phyloP scores from a whole-genome alignment of 2,888 invertebrate species.

The Ramazzottius varieornatus region DNA sequence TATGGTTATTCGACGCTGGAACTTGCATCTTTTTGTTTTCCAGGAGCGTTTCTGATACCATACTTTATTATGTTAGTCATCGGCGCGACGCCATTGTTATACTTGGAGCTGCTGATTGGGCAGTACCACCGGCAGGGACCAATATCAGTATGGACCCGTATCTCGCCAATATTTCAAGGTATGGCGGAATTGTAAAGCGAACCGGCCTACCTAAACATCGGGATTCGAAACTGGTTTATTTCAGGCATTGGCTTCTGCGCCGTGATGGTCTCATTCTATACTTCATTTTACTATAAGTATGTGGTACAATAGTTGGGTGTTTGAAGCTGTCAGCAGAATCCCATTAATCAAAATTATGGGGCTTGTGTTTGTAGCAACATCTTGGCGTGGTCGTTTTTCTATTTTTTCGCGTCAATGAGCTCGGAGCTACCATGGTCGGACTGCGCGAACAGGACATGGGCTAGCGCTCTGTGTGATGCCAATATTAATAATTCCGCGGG shows the following conservation, averaged over 20 bases:
- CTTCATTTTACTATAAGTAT: conserved; percentile 40
- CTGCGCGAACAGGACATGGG: conserved; percentile 36
- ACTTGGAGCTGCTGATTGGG: not conserved
- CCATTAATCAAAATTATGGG: conserved; percentile 13
- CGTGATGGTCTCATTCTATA: conserved; percentile 46
- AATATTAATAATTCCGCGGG: too few species aligned
- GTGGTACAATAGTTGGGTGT: not conserved
- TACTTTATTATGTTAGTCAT: not conserved
- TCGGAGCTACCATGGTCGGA: conserved; percentile 50
- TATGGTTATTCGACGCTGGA: too few species aligned
- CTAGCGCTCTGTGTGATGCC: not conserved
- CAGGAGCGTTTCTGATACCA: not conserved
- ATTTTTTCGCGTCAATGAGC: conserved; percentile 39
- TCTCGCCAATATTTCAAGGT: not conserved
- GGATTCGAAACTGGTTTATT: not conserved
- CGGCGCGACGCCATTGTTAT: not conserved
- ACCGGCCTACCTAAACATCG: too few species aligned
- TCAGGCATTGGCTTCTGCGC: conserved; percentile 50
- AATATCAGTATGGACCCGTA: not conserved
- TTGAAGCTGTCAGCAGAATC: not conserved
- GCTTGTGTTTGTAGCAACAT: conserved; percentile 38
- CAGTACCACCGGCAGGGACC: conserved; percentile 1
- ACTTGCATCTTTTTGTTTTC: not conserved
- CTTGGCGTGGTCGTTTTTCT: conserved; percentile 56
- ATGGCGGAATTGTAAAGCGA: not conserved